Base-by-base conservation (phyloP, 2,797 vertebrate species). In the Lacerta bilineata region DNA sequence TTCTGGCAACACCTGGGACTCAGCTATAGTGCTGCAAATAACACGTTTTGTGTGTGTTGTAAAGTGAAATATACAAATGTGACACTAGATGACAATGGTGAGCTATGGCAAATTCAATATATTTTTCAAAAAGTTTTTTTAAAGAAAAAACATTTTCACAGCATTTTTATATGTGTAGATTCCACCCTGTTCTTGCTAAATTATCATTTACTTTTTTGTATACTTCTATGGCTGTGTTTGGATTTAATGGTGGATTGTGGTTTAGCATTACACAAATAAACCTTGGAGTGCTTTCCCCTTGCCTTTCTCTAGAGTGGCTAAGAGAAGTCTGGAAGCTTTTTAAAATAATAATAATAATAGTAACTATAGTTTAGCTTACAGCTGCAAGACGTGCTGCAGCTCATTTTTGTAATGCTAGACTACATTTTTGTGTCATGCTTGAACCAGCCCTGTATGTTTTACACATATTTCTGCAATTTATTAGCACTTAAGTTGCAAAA, bases 381-480 rank as follows among this genome's bases (percentile, higher is more conserved):
- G 0, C 33, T 25, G 3, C 36, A 39, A 39, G 71, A 36, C n/a
- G 18, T 39, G 2, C 1, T 36, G 18, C 18, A 74, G 33, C 15
- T 74, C 17, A 10, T 72, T 72, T 13, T 72, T 11, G 17, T 10
- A 69, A 29, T 69, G 69, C 10, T 39, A 74, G 17, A 36, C n/a
- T 74, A 36, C 15, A 33, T 25, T 74, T 74, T 36, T 2, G 71
- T 36, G 23, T 36, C 18, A 8, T 6, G 2, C 2, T 18, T 36
- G 13, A 72, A 72, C 4, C n/a, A 10, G n/a, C n/a, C 18, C 18
- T 41, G 8, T 61, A 61, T 43, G 23, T 85, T 46, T 59, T 84
- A n/a, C 5, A 29, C 66, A 2, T 84, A 78, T 84, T 88, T 87
- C 72, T 89, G n/a, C 25, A 89, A 64, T 66, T 88, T 59, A 50